Evolutionary conservation across 1,140 invertebrate genomes (phyloP).

Genomic region (Drosophila serrata): DNA sequence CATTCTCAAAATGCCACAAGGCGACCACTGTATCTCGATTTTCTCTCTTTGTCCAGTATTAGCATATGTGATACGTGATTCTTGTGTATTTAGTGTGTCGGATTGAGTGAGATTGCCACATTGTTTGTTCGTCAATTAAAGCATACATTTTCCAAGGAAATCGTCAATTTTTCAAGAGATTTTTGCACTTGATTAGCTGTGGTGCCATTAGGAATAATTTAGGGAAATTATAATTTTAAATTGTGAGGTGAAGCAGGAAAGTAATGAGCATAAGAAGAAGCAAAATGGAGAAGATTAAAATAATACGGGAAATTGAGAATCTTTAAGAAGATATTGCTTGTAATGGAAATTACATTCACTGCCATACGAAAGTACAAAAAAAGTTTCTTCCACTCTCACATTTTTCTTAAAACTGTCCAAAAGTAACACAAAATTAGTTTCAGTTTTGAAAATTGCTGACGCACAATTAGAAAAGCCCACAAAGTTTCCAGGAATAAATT

Average conservation of each 20-base stretch:
- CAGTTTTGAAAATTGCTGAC: constrained; percentile 24
- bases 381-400: neutral
- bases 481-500: constrained; percentile 11
- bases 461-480: neutral
- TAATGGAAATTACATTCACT: neutral
- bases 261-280: neutral
- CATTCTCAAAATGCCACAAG: constrained; percentile 50
- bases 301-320: neutral
- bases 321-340: neutral
- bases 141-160: constrained; percentile 17
- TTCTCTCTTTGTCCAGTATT: constrained; percentile 32
- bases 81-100: constrained; percentile 43
- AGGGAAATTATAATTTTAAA: neutral
- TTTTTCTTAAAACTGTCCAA: neutral
- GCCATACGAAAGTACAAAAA: too few species aligned
- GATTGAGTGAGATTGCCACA: constrained; percentile 2
- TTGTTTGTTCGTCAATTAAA: constrained; percentile 65
- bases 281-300: too few species aligned
- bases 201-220: constrained; percentile 1
- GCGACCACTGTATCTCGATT: constrained; percentile 10
- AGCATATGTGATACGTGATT: constrained; percentile 60
- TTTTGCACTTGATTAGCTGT: neutral
- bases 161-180: neutral
- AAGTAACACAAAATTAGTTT: constrained; percentile 1
- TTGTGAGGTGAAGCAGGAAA: neutral